A percentile compares a stretch with the other conserved stretches of the same genome.
phyloP scores from a whole-genome alignment of 2,888 invertebrate species.

The Koerneria pararmatus region DNA sequence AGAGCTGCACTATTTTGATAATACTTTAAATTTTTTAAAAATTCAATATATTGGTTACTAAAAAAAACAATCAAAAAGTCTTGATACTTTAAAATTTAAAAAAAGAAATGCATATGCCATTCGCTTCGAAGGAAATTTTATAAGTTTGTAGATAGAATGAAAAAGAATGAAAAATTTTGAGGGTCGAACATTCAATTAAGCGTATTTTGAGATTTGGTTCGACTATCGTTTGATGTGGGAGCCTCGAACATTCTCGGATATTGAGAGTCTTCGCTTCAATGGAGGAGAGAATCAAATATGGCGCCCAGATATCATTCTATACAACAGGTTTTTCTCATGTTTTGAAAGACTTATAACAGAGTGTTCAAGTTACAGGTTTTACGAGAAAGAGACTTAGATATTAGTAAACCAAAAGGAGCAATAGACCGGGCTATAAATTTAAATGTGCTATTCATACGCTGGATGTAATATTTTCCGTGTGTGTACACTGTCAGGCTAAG shows the following conservation, averaged over 20 bases:
- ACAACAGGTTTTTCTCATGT: slow-evolving; percentile 46
- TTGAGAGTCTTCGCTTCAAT: slow-evolving; percentile 44
- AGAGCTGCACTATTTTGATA: not conserved
- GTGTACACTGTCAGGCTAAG: not conserved
- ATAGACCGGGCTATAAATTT: not conserved
- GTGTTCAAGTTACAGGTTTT: no score
- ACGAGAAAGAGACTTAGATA: no score
- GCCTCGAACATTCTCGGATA: slow-evolving; percentile 45
- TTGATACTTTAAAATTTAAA: no score
- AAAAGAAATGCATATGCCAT: no score
- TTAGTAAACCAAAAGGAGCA: no score
- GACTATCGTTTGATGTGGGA: slow-evolving; percentile 47
- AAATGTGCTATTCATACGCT: not conserved
- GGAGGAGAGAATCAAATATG: slow-evolving; percentile 48
- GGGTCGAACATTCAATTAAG: no score
- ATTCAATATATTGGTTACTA: not conserved
- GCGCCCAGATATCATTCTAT: slow-evolving; percentile 47
- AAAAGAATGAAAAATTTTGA: no score
- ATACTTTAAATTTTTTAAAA: slow-evolving; percentile 2
- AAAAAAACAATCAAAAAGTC: not conserved
- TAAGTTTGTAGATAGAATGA: no score
- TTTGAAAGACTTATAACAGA: not conserved
- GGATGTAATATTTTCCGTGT: not conserved
- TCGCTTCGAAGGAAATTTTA: no score
- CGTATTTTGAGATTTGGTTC: slow-evolving; percentile 35